Conservation (phyloP, 2,113 vertebrate species). For the human region GRCh38 chr21:16219001-16219500, state of each 20-base stretch:
- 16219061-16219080: slow-evolving; percentile 15
- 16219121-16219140: slow-evolving; percentile 61
- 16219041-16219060: slow-evolving; percentile 5
- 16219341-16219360: neutral
- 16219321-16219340: neutral
- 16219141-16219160: slow-evolving; percentile 65
- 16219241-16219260: neutral
- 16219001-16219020: neutral
- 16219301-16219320: neutral
- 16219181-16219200: slow-evolving; percentile 63
- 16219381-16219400: neutral
- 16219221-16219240: neutral
- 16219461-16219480: neutral
- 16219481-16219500: neutral
- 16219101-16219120: slow-evolving; percentile 71
- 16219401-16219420: neutral
- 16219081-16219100: slow-evolving; percentile 46
- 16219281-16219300: neutral
- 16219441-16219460: neutral
- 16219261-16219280: neutral
- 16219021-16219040: slow-evolving; percentile 16
- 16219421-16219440: neutral
- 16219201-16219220: slow-evolving; percentile 38
- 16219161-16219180: slow-evolving; percentile 60
- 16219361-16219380: neutral